A percentile compares a stretch with the other conserved stretches of the same genome.
Evolutionary conservation across 2,888 invertebrate genomes (phyloP).

Genomic region (Autographa gamma): DNA sequence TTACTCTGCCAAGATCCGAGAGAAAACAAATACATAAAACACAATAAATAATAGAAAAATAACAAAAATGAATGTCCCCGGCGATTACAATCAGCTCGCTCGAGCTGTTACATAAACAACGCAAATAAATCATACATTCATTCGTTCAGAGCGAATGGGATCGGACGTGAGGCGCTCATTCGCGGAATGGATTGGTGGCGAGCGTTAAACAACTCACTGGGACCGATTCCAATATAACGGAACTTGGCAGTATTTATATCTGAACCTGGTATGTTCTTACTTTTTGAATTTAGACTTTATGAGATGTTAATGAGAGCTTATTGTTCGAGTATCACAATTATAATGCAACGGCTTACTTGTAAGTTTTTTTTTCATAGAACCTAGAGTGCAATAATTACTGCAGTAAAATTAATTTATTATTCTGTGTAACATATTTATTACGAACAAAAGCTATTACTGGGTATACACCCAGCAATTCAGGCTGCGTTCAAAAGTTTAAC

Average conservation of each 20-base stretch:
- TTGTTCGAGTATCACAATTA: too few relatives aligned
- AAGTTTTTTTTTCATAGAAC: too few relatives aligned
- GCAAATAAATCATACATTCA: slow-evolving; percentile 52
- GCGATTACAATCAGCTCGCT: slow-evolving; percentile 59
- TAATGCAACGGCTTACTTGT: too few relatives aligned
- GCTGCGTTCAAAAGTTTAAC: not conserved
- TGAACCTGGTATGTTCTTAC: not conserved
- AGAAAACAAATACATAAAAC: slow-evolving; percentile 50
- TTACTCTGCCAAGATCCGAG: slow-evolving; percentile 40
- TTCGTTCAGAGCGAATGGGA: slow-evolving; percentile 21
- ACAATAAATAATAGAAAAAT: slow-evolving; percentile 59
- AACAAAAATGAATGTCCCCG: slow-evolving; percentile 52
- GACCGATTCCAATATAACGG: slow-evolving; percentile 22
- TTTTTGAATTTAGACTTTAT: too few relatives aligned
- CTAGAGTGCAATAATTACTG: too few relatives aligned
- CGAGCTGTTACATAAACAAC: slow-evolving; percentile 56
- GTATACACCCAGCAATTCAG: too few relatives aligned
- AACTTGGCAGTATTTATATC: slow-evolving; percentile 24
- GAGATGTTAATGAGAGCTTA: too few relatives aligned
- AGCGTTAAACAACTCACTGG: slow-evolving; percentile 34
- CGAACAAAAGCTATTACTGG: not conserved
- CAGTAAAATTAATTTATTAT: too few relatives aligned
- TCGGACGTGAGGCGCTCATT: slow-evolving; percentile 24
- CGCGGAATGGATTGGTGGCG: slow-evolving; percentile 38
- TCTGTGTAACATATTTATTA: too few relatives aligned